Conservation (phyloP, 2,888 invertebrate genomes). For the Drosophila mercatorum region DNA sequence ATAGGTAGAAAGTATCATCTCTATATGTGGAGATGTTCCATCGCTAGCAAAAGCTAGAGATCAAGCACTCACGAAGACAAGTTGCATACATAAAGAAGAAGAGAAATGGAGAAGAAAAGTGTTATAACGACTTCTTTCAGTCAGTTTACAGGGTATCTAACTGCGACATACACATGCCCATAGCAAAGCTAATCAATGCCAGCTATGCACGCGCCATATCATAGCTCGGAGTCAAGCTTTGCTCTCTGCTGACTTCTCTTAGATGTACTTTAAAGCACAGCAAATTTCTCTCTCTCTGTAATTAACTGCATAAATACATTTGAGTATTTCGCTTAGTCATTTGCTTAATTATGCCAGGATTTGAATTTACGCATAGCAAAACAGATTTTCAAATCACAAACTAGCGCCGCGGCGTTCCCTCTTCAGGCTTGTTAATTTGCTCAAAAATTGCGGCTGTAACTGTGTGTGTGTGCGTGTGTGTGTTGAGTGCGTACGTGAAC, state of each 20-base stretch:
- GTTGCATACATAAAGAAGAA: no score
- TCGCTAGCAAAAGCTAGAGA: no score
- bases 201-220: neutral
- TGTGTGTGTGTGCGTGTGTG: slow-evolving; percentile 4
- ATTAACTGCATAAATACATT: neutral
- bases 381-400: slow-evolving; percentile 4
- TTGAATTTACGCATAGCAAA: neutral
- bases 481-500: slow-evolving; percentile 18
- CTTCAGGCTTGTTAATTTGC: slow-evolving; percentile 61
- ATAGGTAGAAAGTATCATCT: no score
- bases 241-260: no score
- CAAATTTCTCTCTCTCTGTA: neutral
- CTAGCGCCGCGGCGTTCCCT: neutral
- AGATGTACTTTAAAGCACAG: no score
- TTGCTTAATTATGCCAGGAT: slow-evolving; percentile 3
- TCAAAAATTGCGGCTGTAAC: slow-evolving; percentile 34
- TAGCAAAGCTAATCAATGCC: no score
- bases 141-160: no score
- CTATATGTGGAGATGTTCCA: no score
- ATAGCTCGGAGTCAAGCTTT: neutral
- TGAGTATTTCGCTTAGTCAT: neutral
- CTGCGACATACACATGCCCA: no score
- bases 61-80: no score
- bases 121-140: no score
- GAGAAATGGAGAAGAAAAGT: no score